Evolutionary conservation across 2,113 vertebrate species (phyloP).

Genomic region (Dolichotis patagonum): DNA sequence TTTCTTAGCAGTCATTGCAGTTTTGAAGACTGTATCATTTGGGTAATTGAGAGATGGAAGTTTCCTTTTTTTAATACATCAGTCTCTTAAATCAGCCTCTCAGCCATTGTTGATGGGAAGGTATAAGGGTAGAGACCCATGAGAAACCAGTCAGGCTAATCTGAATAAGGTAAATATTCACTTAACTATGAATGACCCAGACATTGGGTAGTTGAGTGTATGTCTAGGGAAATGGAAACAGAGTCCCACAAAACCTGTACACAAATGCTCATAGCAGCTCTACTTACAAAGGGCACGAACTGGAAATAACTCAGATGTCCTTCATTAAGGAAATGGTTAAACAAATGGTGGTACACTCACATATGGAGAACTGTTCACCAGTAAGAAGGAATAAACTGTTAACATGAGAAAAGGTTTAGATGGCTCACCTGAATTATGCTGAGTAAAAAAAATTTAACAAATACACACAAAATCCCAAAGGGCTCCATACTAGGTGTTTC

Average conservation of each 20-base stretch:
- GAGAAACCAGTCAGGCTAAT: background rate
- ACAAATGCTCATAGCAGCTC: background rate
- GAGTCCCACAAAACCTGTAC: background rate
- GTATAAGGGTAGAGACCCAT: background rate
- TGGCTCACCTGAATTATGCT: background rate
- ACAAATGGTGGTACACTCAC: background rate
- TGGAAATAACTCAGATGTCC: background rate
- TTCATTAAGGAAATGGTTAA: background rate
- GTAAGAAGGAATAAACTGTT: background rate
- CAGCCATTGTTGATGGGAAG: background rate
- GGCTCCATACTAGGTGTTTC: background rate
- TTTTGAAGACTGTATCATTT: background rate
- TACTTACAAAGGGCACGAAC: background rate
- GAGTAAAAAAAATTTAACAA: background rate
- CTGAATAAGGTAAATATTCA: background rate
- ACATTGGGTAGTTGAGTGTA: background rate
- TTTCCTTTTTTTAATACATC: constrained; percentile 6
- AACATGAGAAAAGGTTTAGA: background rate
- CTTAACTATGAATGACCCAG: background rate
- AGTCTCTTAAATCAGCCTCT: background rate
- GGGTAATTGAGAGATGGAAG: background rate
- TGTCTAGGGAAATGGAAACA: background rate
- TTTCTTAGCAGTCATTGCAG: background rate
- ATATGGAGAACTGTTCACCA: background rate
- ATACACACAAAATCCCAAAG: background rate